phyloP scores from a whole-genome alignment of 23 tunicate genomes.

The Styela clava region DNA sequence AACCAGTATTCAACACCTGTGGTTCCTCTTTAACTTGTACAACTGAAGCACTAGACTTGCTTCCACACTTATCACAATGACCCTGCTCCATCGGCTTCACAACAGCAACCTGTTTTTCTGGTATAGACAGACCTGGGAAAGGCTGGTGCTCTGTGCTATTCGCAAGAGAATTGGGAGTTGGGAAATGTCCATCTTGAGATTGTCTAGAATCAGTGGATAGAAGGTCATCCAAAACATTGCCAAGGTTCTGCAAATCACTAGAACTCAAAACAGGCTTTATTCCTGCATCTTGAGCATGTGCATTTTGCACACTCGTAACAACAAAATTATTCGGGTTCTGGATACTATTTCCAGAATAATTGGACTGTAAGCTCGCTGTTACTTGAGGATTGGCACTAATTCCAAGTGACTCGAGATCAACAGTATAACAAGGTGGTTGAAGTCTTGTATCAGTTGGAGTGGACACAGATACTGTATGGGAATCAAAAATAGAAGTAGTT shows the following conservation, averaged over 20 bases:
- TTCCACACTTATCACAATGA: constrained; percentile 2
- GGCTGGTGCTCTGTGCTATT: background rate
- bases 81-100: background rate
- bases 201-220: constrained; percentile 11
- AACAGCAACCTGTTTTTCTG: background rate
- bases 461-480: background rate
- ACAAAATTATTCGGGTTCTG: background rate
- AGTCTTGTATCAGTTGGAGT: background rate
- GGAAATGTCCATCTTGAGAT: background rate
- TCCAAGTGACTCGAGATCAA: constrained; percentile 29
- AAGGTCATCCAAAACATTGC: constrained; percentile 23
- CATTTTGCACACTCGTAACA: background rate
- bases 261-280: constrained; percentile 22
- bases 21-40: constrained; percentile 1
- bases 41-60: background rate
- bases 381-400: constrained; percentile 15
- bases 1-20: too few species aligned
- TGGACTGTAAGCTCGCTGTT: background rate
- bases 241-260: constrained; percentile 31
- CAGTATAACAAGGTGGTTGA: constrained; percentile 18
- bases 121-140: background rate
- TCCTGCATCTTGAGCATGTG: background rate
- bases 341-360: background rate
- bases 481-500: background rate
- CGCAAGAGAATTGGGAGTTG: background rate